Conservation (phyloP, 1,140 invertebrate species). For the Nasonia longicornis region DNA sequence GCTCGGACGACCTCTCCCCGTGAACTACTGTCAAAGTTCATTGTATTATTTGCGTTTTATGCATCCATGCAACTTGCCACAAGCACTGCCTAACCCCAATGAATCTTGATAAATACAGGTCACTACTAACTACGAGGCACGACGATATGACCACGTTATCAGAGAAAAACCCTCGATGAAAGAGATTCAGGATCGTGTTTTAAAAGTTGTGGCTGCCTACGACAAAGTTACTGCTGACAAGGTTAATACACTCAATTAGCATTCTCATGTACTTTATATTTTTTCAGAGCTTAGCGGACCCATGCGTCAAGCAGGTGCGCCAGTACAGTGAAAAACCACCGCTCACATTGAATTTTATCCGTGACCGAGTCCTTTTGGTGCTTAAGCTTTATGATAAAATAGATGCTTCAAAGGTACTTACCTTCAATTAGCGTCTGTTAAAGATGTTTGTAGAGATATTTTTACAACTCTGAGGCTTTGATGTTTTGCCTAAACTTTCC, state of each 20-base stretch:
- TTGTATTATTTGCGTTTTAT: background rate
- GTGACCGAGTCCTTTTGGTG: conserved; percentile 90
- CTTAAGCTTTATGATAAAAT: conserved; percentile 97
- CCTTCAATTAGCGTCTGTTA: conserved; percentile 25
- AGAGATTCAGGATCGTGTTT: conserved; percentile 79
- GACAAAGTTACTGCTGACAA: conserved; percentile 84
- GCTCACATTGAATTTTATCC: conserved; percentile 84
- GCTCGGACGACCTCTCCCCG: background rate
- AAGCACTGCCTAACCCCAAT: background rate
- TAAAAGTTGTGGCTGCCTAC: conserved; percentile 82
- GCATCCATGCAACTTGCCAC: background rate
- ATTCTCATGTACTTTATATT: conserved; percentile 65
- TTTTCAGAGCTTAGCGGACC: conserved; percentile 74
- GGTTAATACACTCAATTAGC: conserved; percentile 70
- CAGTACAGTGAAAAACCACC: conserved; percentile 81
- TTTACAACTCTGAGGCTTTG: background rate
- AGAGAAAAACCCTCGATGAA: conserved; percentile 55
- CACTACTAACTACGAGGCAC: conserved; percentile 36
- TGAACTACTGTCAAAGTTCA: background rate
- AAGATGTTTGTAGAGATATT: conserved; percentile 28
- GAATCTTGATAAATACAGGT: conserved; percentile 48
- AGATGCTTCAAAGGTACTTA: conserved; percentile 87
- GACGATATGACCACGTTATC: conserved; percentile 32
- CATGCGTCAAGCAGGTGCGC: conserved; percentile 71
- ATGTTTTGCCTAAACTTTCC: background rate